Evolutionary conservation across 1,140 invertebrate species (phyloP).

Genomic region (Pissodes strobi): DNA sequence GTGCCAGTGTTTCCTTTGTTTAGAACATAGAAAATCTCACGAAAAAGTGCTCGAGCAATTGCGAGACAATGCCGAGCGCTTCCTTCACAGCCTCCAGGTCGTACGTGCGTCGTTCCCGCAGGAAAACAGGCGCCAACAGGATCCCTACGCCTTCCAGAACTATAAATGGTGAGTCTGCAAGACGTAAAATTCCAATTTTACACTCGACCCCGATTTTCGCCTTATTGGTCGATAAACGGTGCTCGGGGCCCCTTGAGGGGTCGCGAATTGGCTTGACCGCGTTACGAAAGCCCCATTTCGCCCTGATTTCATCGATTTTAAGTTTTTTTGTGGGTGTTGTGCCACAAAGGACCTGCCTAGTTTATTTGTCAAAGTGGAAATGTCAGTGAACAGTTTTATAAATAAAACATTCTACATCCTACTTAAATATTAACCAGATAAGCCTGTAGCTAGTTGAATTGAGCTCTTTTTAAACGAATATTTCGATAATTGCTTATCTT

Average conservation of each 20-base stretch:
- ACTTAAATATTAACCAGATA: conserved; percentile 3
- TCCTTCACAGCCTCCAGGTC: conserved; percentile 85
- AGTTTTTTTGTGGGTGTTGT: conserved; percentile 36
- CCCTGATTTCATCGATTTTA: conserved; percentile 34
- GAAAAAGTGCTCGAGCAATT: conserved; percentile 31
- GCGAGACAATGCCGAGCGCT: conserved; percentile 83
- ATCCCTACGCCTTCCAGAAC: conserved; percentile 80
- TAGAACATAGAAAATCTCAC: conserved; percentile 43
- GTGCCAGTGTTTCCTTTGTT: conserved; percentile 62
- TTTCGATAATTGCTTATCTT: too few species aligned
- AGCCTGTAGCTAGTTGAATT: background rate
- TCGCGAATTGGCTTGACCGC: background rate
- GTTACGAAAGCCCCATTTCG: conserved; percentile 6
- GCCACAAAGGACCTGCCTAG: conserved; percentile 33
- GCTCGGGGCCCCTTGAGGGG: background rate
- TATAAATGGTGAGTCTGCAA: conserved; percentile 65
- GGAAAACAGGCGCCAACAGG: conserved; percentile 81
- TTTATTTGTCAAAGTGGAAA: conserved; percentile 35
- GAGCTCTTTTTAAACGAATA: too few species aligned
- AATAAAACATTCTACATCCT: conserved; percentile 21
- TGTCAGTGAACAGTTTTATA: conserved; percentile 28
- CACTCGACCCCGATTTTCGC: conserved; percentile 15
- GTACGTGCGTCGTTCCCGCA: conserved; percentile 81
- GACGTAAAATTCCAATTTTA: conserved; percentile 15
- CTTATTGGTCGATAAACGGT: too few species aligned